Evolutionary conservation across 2,888 invertebrate species (phyloP).

Genomic region (Palloptera scutellata): DNA sequence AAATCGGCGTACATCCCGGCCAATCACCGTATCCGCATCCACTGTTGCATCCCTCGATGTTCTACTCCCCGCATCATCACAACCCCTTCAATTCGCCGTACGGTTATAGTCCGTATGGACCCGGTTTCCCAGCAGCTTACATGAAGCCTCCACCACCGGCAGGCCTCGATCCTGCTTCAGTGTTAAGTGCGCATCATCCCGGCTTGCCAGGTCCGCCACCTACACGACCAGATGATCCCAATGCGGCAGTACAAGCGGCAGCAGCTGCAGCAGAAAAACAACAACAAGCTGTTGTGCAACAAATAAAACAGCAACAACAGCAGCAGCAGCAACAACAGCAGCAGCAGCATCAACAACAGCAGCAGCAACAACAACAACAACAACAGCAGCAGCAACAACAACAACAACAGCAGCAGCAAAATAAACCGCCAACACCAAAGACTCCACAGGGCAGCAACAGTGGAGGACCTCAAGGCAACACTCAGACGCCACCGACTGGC

Average conservation of each 20-base stretch:
- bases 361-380: constrained; percentile 58
- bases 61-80: constrained; percentile 78
- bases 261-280: constrained; percentile 58
- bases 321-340: constrained; percentile 44
- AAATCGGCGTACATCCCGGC: constrained; percentile 73
- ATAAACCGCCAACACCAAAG: constrained; percentile 65
- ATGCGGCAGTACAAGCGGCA: constrained; percentile 55
- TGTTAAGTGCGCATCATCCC: constrained; percentile 62
- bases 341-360: constrained; percentile 51
- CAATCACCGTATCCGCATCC: constrained; percentile 76
- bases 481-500: constrained; percentile 56
- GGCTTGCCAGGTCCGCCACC: constrained; percentile 64
- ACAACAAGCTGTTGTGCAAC: constrained; percentile 50
- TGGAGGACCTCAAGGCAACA: constrained; percentile 45
- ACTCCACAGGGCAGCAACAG: constrained; percentile 60
- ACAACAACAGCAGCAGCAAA: constrained; percentile 52
- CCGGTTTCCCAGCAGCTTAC: constrained; percentile 63
- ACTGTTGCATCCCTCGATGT: constrained; percentile 73
- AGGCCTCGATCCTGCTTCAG: constrained; percentile 60
- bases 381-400: constrained; percentile 52
- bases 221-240: constrained; percentile 66
- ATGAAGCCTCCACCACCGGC: constrained; percentile 63
- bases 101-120: constrained; percentile 66
- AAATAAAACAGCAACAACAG: constrained; percentile 45
- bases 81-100: constrained; percentile 69